phyloP scores from a whole-genome alignment of 2,113 vertebrate species.

The Mormyrus iriodes region DNA sequence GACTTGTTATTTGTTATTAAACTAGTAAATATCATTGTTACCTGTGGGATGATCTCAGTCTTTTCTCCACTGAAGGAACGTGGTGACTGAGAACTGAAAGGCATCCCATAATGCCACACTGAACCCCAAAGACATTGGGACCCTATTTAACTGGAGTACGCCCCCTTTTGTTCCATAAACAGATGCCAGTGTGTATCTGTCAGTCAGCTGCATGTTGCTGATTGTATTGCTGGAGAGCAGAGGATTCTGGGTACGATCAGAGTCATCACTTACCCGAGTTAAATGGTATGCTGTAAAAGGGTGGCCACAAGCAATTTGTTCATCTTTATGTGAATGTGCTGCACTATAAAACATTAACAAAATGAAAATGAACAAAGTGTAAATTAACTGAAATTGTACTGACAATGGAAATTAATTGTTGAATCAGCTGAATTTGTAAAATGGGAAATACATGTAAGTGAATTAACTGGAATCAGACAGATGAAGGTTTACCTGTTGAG shows the following conservation, averaged over 20 bases:
- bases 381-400: not conserved
- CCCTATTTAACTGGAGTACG: not conserved
- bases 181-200: not conserved
- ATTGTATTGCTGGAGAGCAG: not conserved
- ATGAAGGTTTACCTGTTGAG: not conserved
- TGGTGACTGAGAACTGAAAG: not conserved
- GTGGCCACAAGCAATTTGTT: not conserved
- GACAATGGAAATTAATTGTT: not conserved
- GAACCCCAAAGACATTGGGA: not conserved
- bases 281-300: not conserved
- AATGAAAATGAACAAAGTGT: not conserved
- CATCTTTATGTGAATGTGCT: not conserved
- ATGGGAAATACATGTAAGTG: not conserved
- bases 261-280: not conserved
- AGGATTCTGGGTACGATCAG: not conserved
- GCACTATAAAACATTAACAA: not conserved
- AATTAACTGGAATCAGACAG: not conserved
- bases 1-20: not conserved
- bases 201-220: not conserved
- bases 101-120: not conserved
- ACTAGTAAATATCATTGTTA: not conserved
- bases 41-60: not conserved
- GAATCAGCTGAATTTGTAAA: not conserved
- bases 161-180: not conserved
- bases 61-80: not conserved